phyloP scores from a whole-genome alignment of 2,113 vertebrate genomes.

The Brevimyrus niger region DNA sequence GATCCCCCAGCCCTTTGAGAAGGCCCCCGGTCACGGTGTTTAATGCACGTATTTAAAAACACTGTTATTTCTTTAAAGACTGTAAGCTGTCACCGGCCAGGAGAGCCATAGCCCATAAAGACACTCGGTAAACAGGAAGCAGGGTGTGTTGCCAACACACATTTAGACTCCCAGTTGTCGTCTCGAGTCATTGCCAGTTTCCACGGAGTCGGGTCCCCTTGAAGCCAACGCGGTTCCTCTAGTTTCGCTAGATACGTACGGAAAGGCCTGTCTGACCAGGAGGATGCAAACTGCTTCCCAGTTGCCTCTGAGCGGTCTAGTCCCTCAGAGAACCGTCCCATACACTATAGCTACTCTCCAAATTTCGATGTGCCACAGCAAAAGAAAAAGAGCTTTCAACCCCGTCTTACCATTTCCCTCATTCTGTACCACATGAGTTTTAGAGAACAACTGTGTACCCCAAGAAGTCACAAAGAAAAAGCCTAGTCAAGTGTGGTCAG shows the following conservation, averaged over 20 bases:
- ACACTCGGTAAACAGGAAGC: not conserved
- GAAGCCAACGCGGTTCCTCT: not conserved
- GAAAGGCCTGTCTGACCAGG: not conserved
- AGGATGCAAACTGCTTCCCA: not conserved
- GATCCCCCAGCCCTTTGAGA: not conserved
- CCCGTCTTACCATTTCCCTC: not conserved
- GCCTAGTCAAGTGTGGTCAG: not conserved
- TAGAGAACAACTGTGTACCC: not conserved
- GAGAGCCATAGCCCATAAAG: not conserved
- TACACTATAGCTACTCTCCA: not conserved
- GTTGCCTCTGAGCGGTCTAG: not conserved
- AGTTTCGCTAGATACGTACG: not conserved
- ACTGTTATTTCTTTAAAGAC: not conserved
- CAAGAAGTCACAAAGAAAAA: not conserved
- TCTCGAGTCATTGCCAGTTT: not conserved
- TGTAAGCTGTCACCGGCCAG: not conserved
- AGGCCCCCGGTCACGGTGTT: too few species aligned
- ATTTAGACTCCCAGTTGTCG: too few species aligned
- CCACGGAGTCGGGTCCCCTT: not conserved
- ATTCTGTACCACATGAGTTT: not conserved
- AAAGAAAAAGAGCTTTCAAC: not conserved
- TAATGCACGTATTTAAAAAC: not conserved
- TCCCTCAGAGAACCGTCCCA: not conserved
- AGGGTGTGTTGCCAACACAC: slow-evolving; percentile 1
- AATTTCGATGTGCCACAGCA: not conserved